Evolutionary conservation across 1,140 invertebrate species (phyloP).

Genomic region (Drosophila sturtevanti): DNA sequence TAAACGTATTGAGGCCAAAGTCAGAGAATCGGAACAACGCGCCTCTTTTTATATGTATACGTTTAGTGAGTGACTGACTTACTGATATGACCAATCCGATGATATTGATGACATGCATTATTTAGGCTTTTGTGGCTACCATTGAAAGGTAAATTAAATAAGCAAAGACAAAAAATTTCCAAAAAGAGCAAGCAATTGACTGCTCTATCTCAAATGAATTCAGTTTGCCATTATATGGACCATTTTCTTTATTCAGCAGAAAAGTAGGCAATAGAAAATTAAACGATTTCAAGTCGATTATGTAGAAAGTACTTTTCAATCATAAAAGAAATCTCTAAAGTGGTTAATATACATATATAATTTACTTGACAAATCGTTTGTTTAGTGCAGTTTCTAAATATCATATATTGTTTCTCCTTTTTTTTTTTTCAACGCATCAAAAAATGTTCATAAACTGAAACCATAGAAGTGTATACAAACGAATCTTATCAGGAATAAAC

Average conservation of each 20-base stretch:
- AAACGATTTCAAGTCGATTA: background rate
- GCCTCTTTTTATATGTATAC: background rate
- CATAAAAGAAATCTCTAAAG: too few species aligned
- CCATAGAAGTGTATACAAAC: background rate
- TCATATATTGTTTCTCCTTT: too few species aligned
- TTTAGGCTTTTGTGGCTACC: conserved; percentile 16
- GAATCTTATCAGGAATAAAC: background rate
- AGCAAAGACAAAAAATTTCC: conserved; percentile 7
- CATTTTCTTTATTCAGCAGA: background rate
- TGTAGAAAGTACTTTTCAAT: background rate
- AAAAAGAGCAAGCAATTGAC: background rate
- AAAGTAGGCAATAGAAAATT: background rate
- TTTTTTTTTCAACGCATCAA: background rate
- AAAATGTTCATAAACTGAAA: background rate
- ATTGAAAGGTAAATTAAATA: conserved; percentile 5
- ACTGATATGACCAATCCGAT: conserved; percentile 15
- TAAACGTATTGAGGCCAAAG: conserved; percentile 61
- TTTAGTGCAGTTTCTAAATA: too few species aligned
- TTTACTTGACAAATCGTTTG: too few species aligned
- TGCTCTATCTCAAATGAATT: too few species aligned
- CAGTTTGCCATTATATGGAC: background rate
- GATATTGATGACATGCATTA: conserved; percentile 34
- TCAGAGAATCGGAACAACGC: conserved; percentile 38
- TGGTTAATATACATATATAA: too few species aligned
- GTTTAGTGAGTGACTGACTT: background rate